A percentile compares a stretch with the other conserved stretches of the same genome.
phyloP scores from a whole-genome alignment of 1,140 invertebrate species.

The Brachionus calyciflorus region DNA sequence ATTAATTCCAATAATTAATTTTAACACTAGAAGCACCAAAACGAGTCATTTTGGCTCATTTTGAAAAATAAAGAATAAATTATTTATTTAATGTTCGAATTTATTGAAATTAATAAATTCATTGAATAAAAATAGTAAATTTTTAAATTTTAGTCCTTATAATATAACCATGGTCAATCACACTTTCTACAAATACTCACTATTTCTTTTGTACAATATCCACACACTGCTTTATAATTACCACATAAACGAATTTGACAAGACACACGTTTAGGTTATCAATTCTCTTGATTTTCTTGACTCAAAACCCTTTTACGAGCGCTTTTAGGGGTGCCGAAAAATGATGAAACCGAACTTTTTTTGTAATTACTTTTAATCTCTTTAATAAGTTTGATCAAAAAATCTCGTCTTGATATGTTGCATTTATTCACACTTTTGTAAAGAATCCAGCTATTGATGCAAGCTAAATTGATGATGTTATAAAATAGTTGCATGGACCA shows the following conservation, averaged over 20 bases:
- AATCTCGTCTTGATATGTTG: too few relatives aligned
- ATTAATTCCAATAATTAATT: too few relatives aligned
- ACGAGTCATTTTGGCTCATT: background rate
- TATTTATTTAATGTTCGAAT: background rate
- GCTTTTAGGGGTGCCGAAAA: background rate
- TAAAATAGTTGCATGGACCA: background rate
- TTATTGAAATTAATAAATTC: background rate
- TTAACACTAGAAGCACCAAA: background rate
- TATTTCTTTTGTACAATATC: background rate
- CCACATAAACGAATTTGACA: slow-evolving; percentile 4
- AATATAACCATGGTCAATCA: too few relatives aligned
- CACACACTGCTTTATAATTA: background rate
- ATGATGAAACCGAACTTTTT: background rate
- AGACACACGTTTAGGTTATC: background rate
- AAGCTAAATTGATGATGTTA: background rate
- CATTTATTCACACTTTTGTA: too few relatives aligned
- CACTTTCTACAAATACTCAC: background rate
- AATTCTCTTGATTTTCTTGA: slow-evolving; percentile 6
- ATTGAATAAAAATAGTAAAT: background rate
- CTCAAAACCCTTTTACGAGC: background rate
- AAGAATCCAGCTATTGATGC: too few relatives aligned
- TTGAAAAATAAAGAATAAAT: background rate
- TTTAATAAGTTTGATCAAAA: background rate
- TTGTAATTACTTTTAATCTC: background rate
- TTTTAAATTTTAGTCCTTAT: background rate